Evolutionary conservation across 2,113 vertebrate species (phyloP).

Genomic region (Ceyx cyanopectus): DNA sequence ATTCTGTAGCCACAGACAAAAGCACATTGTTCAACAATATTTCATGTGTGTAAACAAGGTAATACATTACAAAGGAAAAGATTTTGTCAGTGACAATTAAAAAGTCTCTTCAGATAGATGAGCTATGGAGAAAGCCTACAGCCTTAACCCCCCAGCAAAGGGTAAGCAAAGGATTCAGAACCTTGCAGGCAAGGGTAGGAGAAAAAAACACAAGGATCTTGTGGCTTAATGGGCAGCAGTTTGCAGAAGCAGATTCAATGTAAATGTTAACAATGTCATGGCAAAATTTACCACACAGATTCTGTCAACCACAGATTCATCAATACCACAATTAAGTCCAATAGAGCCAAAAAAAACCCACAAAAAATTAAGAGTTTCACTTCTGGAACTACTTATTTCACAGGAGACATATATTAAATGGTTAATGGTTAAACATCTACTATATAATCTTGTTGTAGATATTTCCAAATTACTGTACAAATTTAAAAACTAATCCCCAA

Average conservation of each 20-base stretch:
- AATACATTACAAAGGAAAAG: neutral
- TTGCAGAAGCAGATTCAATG: neutral
- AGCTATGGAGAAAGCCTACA: neutral
- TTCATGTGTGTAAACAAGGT: fast-evolving
- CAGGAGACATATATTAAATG: neutral
- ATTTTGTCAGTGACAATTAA: neutral
- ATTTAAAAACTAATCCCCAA: neutral
- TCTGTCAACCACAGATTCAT: neutral
- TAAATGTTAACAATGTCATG: neutral
- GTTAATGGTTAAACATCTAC: neutral
- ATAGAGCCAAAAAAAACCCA: neutral
- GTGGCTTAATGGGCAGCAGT: neutral
- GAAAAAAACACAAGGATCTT: neutral
- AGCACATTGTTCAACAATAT: neutral
- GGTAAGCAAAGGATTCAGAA: neutral
- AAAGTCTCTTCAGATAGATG: neutral
- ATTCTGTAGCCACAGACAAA: neutral
- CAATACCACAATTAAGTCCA: neutral
- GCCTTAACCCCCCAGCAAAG: neutral
- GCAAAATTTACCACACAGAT: neutral
- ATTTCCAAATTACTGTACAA: neutral
- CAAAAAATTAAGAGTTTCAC: neutral
- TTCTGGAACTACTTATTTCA: neutral
- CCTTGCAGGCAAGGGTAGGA: neutral
- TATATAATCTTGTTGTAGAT: neutral